These are phyloP conservation scores for Macrotus californicus DNA, from an alignment of 2,113 vertebrate genomes.

Conservation along the genomic window DNA sequence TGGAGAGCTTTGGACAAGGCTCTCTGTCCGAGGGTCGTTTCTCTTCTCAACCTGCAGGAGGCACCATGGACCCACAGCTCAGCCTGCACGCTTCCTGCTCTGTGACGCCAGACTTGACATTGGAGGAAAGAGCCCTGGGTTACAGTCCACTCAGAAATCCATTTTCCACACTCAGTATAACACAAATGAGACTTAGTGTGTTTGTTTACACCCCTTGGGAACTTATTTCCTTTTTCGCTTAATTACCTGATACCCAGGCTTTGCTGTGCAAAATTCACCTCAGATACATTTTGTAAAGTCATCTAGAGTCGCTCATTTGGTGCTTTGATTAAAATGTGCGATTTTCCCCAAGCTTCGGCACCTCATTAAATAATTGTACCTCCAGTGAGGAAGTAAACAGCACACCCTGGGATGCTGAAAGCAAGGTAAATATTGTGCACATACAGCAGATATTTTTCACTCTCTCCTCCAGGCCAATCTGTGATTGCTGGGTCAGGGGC, in stretches of 20 bases:
- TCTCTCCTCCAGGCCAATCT: not conserved
- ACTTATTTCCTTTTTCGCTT: conserved; percentile 59
- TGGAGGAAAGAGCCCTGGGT: not conserved
- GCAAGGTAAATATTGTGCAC: not conserved
- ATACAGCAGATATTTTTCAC: not conserved
- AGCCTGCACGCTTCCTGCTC: rapidly evolving
- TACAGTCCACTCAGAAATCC: conserved; percentile 35
- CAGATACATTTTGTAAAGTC: conserved; percentile 65
- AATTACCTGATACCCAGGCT: conserved; percentile 65
- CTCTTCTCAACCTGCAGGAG: not conserved
- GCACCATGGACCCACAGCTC: not conserved
- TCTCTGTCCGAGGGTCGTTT: not conserved
- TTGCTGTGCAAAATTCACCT: conserved; percentile 58
- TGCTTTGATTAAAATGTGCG: conserved; percentile 70
- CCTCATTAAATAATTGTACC: conserved; percentile 60
- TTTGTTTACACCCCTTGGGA: conserved; percentile 68
- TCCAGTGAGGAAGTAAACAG: conserved; percentile 48
- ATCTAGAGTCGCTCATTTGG: conserved; percentile 53
- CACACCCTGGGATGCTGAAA: not conserved
- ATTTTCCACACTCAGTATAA: conserved; percentile 63
- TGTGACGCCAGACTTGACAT: not conserved
- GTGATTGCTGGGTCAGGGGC: not conserved
- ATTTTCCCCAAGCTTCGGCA: conserved; percentile 47
- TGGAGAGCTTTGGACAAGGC: not conserved
- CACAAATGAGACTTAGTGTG: conserved; percentile 19